Percentiles rank a stretch among this genome's conserved stretches.
These are phyloP conservation scores for Trachops cirrhosus DNA, from an alignment of 2,797 vertebrate genomes.

Conservation along the genomic window DNA sequence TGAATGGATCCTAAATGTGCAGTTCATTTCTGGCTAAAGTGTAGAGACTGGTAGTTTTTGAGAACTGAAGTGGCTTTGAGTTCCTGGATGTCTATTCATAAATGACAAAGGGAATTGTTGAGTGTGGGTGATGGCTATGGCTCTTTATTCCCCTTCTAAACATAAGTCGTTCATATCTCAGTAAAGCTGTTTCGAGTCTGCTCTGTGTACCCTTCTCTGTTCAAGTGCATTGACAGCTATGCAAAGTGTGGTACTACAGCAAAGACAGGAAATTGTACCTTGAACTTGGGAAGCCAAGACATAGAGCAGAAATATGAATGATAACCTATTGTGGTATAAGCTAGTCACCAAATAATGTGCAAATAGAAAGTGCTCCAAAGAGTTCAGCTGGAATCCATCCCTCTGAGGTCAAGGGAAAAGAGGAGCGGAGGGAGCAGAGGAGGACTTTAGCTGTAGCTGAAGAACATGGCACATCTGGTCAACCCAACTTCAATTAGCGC, in stretches of 20 bases:
- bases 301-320: neutral
- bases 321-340: accelerated
- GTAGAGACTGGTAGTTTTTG: neutral
- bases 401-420: neutral
- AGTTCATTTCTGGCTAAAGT: neutral
- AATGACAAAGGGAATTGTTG: neutral
- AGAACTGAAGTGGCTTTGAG: neutral
- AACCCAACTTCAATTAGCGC: neutral
- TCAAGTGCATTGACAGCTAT: neutral
- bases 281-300: neutral
- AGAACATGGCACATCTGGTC: neutral
- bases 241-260: neutral
- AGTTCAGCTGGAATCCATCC: neutral
- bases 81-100: neutral
- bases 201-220: neutral
- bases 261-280: neutral
- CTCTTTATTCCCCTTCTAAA: neutral
- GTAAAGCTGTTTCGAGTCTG: neutral
- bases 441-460: neutral
- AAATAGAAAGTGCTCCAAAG: neutral
- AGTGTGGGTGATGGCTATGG: neutral
- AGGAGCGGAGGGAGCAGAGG: neutral
- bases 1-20: neutral
- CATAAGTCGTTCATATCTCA: neutral
- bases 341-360: neutral